Percentiles rank a stretch among this genome's conserved stretches.
These are phyloP conservation scores for Cataglyphis cursor DNA, from an alignment of 2,888 invertebrate species.

Conservation along the genomic window DNA sequence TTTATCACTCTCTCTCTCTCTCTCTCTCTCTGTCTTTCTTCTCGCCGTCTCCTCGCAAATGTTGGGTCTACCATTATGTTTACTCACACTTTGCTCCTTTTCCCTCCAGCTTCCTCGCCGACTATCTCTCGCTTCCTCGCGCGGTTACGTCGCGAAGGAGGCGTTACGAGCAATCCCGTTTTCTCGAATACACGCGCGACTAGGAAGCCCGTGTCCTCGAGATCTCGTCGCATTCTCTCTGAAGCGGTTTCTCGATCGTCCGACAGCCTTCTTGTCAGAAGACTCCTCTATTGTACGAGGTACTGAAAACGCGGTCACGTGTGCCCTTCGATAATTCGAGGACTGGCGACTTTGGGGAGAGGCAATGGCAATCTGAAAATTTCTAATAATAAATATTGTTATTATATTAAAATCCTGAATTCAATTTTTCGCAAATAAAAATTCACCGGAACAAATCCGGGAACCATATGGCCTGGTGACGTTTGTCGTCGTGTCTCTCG, in stretches of 20 bases:
- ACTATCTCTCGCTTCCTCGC: slow-evolving; percentile 56
- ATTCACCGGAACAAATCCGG: neutral
- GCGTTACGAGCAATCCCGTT: slow-evolving; percentile 78
- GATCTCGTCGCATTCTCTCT: slow-evolving; percentile 59
- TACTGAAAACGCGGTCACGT: neutral
- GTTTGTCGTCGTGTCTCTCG: slow-evolving; percentile 2
- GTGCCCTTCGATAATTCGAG: neutral
- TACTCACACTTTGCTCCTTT: slow-evolving; percentile 67
- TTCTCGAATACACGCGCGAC: slow-evolving; percentile 74
- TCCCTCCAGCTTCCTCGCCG: slow-evolving; percentile 11
- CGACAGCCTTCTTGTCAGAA: slow-evolving; percentile 67
- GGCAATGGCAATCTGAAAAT: neutral
- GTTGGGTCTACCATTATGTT: slow-evolving; percentile 74
- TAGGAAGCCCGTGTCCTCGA: slow-evolving; percentile 73
- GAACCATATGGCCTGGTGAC: neutral
- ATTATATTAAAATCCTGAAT: slow-evolving; percentile 4
- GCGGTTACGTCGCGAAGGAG: slow-evolving; percentile 69
- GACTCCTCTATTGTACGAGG: slow-evolving; percentile 51
- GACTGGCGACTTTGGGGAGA: neutral
- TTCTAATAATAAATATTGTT: neutral
- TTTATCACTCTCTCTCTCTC: neutral
- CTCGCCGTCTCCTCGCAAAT: slow-evolving; percentile 56
- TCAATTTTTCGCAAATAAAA: neutral
- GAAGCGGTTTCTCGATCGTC: slow-evolving; percentile 75
- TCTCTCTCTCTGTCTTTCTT: neutral